Evolutionary conservation across 2,888 invertebrate species (phyloP), one percentile per base, ranked within the genome.

Genomic region (Noctuana brunneofusca): DNA sequence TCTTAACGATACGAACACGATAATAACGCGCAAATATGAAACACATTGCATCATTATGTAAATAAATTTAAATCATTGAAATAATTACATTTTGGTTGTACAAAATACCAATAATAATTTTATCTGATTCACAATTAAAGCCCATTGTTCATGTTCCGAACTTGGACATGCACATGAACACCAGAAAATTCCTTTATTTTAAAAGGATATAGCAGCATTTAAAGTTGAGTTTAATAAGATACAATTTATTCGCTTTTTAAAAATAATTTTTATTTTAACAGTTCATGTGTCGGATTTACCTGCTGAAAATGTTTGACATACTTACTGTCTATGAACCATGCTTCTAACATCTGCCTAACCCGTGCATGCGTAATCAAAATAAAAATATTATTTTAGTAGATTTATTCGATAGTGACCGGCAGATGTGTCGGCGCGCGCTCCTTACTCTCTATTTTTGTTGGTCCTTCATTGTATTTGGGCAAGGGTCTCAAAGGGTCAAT

Each of bases 311-410:
- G 68, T 64, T 67, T 53, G 65, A 56, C 55, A 52, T 67, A 66
- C 70, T 60, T 32, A 16, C 14, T 6, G 55, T 46, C 70, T 63
- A 78, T 87, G 66, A 78, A 77, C 81, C 71, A 67, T 68, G 59
- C 35, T 68, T 76, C 81, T 79, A 86, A 84, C 90, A 91, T 89
- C 90, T 91, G 90, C 86, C 84, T 83, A 86, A 87, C 85, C 83
- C 86, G 83, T 78, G 84, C 83, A 80, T 71, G 78, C 86, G 84
- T 86, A 89, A 89, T 89, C 88, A 89, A 89, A 89, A 91, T 89
- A 89, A 91, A 89, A 91, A 90, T 90, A 90, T 87, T 86, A 90
- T 89, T 89, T 88, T 83, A 83, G 86, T 89, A 89, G 89, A 91
- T 91, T 90, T 89, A 89, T 90, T 86, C 78, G 90, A 91, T 90